Percentiles rank a stretch among this genome's conserved stretches.
Evolutionary conservation across 2,888 invertebrate genomes (phyloP).

Genomic region (Scaptomyza caliginosa): DNA sequence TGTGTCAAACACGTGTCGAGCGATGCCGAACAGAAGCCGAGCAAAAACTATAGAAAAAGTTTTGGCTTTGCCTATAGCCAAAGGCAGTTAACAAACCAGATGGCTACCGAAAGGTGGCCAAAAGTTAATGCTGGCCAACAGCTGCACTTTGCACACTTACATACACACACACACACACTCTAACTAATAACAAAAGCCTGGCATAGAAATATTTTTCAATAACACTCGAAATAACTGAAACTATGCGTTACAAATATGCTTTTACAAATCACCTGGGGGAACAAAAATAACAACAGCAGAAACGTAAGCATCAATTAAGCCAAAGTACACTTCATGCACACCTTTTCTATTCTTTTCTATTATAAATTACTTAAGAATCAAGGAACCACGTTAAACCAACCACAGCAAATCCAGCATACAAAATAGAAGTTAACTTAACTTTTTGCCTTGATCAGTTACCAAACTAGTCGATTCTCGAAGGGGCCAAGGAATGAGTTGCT

Average conservation of each 20-base stretch:
- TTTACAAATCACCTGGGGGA: not conserved
- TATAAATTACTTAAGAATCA: too few species aligned
- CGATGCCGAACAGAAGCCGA: slow-evolving; percentile 26
- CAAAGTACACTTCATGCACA: not conserved
- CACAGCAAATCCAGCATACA: too few species aligned
- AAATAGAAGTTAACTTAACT: too few species aligned
- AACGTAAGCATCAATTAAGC: not conserved
- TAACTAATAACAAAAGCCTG: not conserved
- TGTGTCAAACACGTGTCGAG: slow-evolving; percentile 47
- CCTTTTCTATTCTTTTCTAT: too few species aligned
- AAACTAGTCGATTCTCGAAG: not conserved
- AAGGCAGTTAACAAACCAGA: slow-evolving; percentile 24
- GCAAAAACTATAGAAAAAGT: slow-evolving; percentile 67
- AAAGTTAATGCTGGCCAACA: slow-evolving; percentile 56
- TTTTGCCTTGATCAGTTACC: not conserved
- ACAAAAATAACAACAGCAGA: slow-evolving; percentile 5
- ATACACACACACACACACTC: slow-evolving; percentile 8
- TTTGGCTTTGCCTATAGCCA: slow-evolving; percentile 49
- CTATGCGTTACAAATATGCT: slow-evolving; percentile 35
- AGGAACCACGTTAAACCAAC: too few species aligned
- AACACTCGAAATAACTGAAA: slow-evolving; percentile 21
- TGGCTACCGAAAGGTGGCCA: slow-evolving; percentile 15
- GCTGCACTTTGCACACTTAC: slow-evolving; percentile 22
- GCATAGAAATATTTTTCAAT: slow-evolving; percentile 57
- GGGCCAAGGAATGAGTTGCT: not conserved